Evolutionary conservation across 2,797 vertebrate species (phyloP).

Genomic region (Sebastes minor): DNA sequence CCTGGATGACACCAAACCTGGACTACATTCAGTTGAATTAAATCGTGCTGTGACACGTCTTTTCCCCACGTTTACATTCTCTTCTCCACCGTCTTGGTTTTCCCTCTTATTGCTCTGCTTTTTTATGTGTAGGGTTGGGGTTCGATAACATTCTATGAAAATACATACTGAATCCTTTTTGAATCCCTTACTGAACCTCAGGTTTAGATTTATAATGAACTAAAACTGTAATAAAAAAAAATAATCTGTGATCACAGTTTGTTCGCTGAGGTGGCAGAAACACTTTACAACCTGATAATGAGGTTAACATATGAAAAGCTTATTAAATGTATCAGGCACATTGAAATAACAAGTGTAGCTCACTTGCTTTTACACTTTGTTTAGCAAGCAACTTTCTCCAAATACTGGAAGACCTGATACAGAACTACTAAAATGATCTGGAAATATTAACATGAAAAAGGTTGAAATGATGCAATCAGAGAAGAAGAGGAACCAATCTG

Average conservation of each 20-base stretch:
- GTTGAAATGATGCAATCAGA: not conserved
- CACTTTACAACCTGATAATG: not conserved
- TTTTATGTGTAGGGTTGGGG: not conserved
- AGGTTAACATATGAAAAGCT: not conserved
- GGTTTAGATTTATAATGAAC: not conserved
- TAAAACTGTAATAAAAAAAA: not conserved
- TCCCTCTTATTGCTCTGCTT: constrained; percentile 29
- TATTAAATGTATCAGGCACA: not conserved
- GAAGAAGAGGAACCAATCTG: not conserved
- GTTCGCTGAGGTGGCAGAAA: not conserved
- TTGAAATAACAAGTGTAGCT: not conserved
- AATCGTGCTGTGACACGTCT: constrained; percentile 9
- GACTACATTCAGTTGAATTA: constrained; percentile 51
- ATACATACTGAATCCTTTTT: not conserved
- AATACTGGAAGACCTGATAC: not conserved
- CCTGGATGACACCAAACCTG: constrained; percentile 8
- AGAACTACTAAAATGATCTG: not conserved
- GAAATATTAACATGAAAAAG: constrained; percentile 1
- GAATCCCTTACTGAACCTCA: not conserved
- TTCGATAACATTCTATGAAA: constrained; percentile 4
- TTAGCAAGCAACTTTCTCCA: not conserved
- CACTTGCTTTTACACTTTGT: not conserved
- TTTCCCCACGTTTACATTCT: constrained; percentile 27
- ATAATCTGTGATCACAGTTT: not conserved
- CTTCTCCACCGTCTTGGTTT: not conserved